Base-by-base conservation (phyloP, 2,797 vertebrate species). In the Coccyzus lansbergi region DNA sequence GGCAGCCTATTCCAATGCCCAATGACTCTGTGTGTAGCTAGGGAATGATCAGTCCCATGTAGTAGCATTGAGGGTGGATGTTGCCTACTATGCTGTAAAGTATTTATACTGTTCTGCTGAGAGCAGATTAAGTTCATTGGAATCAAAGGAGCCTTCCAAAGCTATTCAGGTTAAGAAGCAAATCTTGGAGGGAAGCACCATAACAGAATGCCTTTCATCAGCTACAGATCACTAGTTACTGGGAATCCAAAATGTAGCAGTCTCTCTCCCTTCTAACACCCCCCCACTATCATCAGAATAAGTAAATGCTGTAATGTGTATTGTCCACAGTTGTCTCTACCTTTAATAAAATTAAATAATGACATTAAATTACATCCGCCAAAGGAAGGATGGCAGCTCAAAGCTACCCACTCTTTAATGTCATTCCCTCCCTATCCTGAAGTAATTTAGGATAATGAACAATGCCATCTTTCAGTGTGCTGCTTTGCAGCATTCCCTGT, bases 261-360 rank as follows among this genome's bases (percentile, higher is more conserved):
- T 17, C 63, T 90, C 65, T 70, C 77, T 85, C 86, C 80, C 77
- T 72, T 51, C 85, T 74, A 56, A 82, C 49, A 68, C 87, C 93
- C 89, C 77, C 33, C 87, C 93, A 76, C 77, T 52, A 72, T 36
- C 70, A 77, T 74, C 95, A 88, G 83, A 56, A 17, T 18, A 92
- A 88, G 80, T 67, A 88, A 94, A 93, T 74, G 74, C 77, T 82
- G 67, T 84, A 95, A 95, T 7, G 9, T 82, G 70, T 82, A 67
- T 67, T 95, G 94, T 91, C 95, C 92, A 82, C 89, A 94, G 76
- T 36, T 92, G 82, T 91, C 92, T 93, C 94, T 95, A 88, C 91
- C 85, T 92, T 94, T 94, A 86, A 94, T 88, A 93, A 93, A 92
- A 95, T 95, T 93, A 96, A 86, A 63, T 88, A 96, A 95, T 95